phyloP scores from a whole-genome alignment of 2,888 invertebrate genomes.

The Limnephilus rhombicus region DNA sequence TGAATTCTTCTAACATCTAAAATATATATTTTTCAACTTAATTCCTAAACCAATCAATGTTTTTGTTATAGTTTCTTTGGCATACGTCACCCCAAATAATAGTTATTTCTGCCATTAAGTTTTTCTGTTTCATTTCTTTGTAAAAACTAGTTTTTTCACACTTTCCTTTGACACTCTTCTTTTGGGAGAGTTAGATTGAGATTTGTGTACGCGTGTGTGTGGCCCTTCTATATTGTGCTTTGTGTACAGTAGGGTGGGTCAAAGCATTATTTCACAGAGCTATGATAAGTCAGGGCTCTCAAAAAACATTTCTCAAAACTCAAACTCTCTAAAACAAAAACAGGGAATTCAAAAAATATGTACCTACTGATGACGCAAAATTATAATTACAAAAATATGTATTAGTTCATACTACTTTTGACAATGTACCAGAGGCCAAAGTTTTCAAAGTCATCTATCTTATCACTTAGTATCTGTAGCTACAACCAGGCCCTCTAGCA shows the following conservation, averaged over 20 bases:
- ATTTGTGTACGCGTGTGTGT: slow-evolving; percentile 9
- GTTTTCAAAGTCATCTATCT: too few species aligned
- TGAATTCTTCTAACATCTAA: not conserved
- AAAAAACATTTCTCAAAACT: not conserved
- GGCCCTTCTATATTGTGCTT: not conserved
- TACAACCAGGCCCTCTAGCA: too few species aligned
- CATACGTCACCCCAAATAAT: not conserved
- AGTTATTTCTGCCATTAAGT: slow-evolving; percentile 6
- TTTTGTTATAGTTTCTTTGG: not conserved
- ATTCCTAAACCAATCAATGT: not conserved
- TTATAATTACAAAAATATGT: too few species aligned
- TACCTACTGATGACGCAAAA: not conserved
- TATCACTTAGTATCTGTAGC: too few species aligned
- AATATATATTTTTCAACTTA: not conserved
- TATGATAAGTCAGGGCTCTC: not conserved
- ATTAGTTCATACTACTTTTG: too few species aligned
- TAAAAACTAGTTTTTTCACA: not conserved
- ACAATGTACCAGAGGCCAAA: too few species aligned
- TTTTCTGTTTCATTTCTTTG: not conserved
- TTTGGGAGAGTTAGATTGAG: slow-evolving; percentile 8
- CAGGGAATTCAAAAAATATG: not conserved
- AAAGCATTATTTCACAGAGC: not conserved
- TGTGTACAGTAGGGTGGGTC: not conserved
- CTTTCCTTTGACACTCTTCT: not conserved
- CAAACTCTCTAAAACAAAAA: not conserved